Evolutionary conservation across 2,113 vertebrate species (phyloP).

Genomic region (Tragulus kanchil): DNA sequence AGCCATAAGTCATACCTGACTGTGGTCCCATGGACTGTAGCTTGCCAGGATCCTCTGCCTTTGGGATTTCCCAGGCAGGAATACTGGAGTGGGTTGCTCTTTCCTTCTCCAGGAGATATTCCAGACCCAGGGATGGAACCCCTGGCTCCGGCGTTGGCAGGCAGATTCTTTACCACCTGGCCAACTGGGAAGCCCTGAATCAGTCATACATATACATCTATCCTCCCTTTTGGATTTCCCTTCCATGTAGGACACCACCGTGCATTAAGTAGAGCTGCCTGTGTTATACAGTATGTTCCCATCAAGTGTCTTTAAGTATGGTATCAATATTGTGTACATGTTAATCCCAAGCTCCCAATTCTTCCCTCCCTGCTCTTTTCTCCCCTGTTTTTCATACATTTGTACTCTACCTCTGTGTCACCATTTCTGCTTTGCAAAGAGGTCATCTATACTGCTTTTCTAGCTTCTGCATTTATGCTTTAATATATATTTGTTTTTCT

Average conservation of each 20-base stretch:
- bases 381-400: not conserved
- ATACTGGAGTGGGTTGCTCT: not conserved
- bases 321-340: not conserved
- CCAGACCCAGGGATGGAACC: not conserved
- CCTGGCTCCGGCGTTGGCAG: not conserved
- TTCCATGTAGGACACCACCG: not conserved
- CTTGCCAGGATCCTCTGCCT: not conserved
- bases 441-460: not conserved
- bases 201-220: not conserved
- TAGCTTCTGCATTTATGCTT: no score
- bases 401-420: not conserved
- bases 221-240: not conserved
- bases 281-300: not conserved
- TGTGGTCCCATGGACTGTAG: not conserved
- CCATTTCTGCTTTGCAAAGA: not conserved
- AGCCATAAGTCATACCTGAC: accelerated
- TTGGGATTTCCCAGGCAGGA: not conserved
- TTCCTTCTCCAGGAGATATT: not conserved
- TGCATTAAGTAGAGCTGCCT: not conserved
- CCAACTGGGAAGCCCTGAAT: not conserved
- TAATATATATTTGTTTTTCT: not conserved
- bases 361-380: not conserved
- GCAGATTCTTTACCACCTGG: not conserved
- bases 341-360: not conserved
- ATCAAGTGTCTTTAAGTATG: not conserved